Evolutionary conservation across 2,113 vertebrate species (phyloP).

Genomic region (Zosterops borbonicus): DNA sequence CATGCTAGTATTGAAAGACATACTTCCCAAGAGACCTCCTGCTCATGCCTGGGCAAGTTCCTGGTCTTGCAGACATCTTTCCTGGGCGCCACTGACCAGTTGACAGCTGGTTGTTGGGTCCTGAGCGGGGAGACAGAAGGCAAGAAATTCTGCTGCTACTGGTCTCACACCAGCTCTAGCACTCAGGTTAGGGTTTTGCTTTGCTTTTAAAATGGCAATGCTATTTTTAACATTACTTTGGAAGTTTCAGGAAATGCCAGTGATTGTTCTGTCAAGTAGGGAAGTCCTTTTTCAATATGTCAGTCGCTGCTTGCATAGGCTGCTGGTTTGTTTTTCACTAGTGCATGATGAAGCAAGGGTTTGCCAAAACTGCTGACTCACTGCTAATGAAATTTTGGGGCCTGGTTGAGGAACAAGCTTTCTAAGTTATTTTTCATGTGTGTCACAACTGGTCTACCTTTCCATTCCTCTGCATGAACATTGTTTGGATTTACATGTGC

Average conservation of each 20-base stretch:
- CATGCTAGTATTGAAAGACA: background rate
- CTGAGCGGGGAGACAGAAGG: background rate
- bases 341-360: slow-evolving; percentile 42
- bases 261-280: slow-evolving; percentile 39
- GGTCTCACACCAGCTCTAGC: background rate
- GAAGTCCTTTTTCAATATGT: slow-evolving; percentile 7
- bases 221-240: background rate
- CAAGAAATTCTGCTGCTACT: background rate
- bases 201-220: background rate
- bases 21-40: background rate
- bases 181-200: background rate
- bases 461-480: background rate
- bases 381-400: background rate
- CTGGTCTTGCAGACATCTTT: background rate
- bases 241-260: slow-evolving; percentile 28
- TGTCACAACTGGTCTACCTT: slow-evolving; percentile 11
- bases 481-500: background rate
- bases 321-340: slow-evolving; percentile 27
- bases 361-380: slow-evolving; percentile 22
- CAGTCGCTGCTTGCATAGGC: slow-evolving; percentile 32
- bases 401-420: background rate
- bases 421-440: background rate
- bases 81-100: background rate
- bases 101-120: background rate
- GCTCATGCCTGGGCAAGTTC: background rate